Base-by-base conservation (phyloP, 2,797 vertebrate genomes). In the Urosaurus nigricauda region DNA sequence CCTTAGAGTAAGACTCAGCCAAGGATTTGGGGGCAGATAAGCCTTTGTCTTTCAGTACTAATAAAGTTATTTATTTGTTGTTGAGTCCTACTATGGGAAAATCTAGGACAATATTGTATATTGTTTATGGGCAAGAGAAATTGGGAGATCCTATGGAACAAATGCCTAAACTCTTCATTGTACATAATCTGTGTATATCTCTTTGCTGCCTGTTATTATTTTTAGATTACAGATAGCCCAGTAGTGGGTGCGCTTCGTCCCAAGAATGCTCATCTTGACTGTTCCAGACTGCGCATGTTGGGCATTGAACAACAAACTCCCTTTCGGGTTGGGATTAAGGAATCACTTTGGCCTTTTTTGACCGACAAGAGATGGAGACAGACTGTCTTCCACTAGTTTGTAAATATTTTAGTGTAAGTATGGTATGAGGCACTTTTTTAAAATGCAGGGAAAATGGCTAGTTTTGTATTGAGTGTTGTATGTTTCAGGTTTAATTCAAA, bases 301-400 rank as follows among this genome's bases (percentile, higher is more conserved):
- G 98, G 98, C 85, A 97, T 99, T 82, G 97, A 98, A 4, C 97
- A 98, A 43, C 96, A 97, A 26, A 98, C 97, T 0, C 97, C 98
- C 0, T 99, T 99, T 95, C 96, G 97, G 90, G 90, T 95, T 2
- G 98, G 98, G 71, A 97, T 99, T 92, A 96, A 92, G 40, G 98
- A 99, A 84, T 98, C 98, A 5, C 98, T 99, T 92, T 99, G 99
- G 99, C 99, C 99, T 37, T 99, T 99, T 94, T 98, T 98, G 3
- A 96, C 97, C 0, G 98, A 99, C 95, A 99, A 99, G 94, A 98
- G 97, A 94, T 99, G 98, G 98, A 98, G 98, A 92, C 99, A 99
- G 95, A 99, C 98, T 0, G 98, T 99, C 86, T 99, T 99, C 95
- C 99, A 99, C 96, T 99, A 98, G 97, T 94, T 95, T 95, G 84